Percentiles rank a stretch among this genome's conserved stretches.
phyloP scores from a whole-genome alignment of 2,113 vertebrate species.

The Anolis carolinensis region DNA sequence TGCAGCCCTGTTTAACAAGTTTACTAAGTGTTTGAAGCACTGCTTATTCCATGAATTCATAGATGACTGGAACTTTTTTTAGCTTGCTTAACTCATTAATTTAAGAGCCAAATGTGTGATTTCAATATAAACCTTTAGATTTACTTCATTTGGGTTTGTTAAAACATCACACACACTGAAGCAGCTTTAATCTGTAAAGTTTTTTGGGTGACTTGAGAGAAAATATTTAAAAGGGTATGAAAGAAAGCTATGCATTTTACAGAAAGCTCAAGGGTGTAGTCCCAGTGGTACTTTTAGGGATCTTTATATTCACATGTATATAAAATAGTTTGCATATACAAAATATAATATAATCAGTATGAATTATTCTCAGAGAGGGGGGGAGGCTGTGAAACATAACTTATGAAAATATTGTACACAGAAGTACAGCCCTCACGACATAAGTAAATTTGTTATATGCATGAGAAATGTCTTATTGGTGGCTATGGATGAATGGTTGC shows the following conservation, averaged over 20 bases:
- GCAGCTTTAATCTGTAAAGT: slow-evolving; percentile 69
- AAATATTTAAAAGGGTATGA: slow-evolving; percentile 45
- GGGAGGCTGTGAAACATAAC: slow-evolving; percentile 60
- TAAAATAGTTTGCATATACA: slow-evolving; percentile 69
- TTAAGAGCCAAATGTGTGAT: slow-evolving; percentile 52
- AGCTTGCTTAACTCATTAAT: slow-evolving; percentile 45
- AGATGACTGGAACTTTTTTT: slow-evolving; percentile 69
- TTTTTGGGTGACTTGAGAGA: slow-evolving; percentile 64
- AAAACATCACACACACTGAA: slow-evolving; percentile 65
- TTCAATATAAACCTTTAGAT: slow-evolving; percentile 60
- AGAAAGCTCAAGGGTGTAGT: slow-evolving; percentile 60
- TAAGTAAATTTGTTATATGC: slow-evolving; percentile 56
- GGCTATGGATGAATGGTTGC: slow-evolving; percentile 60
- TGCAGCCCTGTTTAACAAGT: slow-evolving; percentile 53
- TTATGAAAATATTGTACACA: slow-evolving; percentile 58
- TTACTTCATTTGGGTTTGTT: slow-evolving; percentile 64
- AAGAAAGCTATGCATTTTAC: slow-evolving; percentile 67
- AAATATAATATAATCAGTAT: slow-evolving; percentile 66
- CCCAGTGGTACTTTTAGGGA: slow-evolving; percentile 66
- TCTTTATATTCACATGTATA: slow-evolving; percentile 70
- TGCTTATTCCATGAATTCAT: slow-evolving; percentile 55
- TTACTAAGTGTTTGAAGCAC: slow-evolving; percentile 52
- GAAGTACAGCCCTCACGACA: slow-evolving; percentile 58
- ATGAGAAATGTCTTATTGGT: slow-evolving; percentile 67
- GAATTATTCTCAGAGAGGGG: slow-evolving; percentile 63